Evolutionary conservation across 2,797 vertebrate species (phyloP).

Genomic region (Hyperoplus lanceolatus): DNA sequence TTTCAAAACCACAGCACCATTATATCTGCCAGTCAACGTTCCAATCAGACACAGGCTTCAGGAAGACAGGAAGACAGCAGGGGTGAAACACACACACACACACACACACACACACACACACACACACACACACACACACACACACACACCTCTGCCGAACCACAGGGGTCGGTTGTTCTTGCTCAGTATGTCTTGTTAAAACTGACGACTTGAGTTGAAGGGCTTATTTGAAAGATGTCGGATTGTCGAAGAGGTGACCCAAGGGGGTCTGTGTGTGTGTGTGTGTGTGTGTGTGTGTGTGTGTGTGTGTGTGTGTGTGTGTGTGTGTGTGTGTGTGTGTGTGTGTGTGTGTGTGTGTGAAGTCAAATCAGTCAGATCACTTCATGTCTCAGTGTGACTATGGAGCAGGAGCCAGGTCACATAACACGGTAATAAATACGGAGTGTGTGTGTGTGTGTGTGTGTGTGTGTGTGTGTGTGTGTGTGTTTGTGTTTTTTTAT

Average conservation of each 20-base stretch:
- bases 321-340: constrained; percentile 3
- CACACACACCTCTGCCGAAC: constrained; percentile 10
- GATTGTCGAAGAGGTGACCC: constrained; percentile 32
- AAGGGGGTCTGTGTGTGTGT: constrained; percentile 20
- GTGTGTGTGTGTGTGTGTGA: background rate
- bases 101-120: constrained; percentile 18
- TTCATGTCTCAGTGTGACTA: constrained; percentile 36
- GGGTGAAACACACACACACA: background rate
- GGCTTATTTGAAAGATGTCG: constrained; percentile 47
- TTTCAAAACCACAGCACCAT: constrained; percentile 17
- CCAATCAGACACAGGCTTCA: constrained; percentile 38
- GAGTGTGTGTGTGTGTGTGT: constrained; percentile 7
- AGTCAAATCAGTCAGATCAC: constrained; percentile 31
- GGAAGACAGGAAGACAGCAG: constrained; percentile 6
- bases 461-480: background rate
- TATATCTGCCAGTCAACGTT: constrained; percentile 27
- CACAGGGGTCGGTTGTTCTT: constrained; percentile 35
- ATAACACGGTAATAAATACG: background rate
- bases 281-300: background rate
- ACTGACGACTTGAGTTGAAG: constrained; percentile 30
- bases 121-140: constrained; percentile 17
- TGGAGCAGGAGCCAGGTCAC: constrained; percentile 15
- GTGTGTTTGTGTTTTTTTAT: no score
- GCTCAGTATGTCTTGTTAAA: constrained; percentile 29
- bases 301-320: constrained; percentile 2